These are phyloP conservation scores for Ataeniobius toweri DNA, from an alignment of 2,797 vertebrate species.

Conservation along the genomic window DNA sequence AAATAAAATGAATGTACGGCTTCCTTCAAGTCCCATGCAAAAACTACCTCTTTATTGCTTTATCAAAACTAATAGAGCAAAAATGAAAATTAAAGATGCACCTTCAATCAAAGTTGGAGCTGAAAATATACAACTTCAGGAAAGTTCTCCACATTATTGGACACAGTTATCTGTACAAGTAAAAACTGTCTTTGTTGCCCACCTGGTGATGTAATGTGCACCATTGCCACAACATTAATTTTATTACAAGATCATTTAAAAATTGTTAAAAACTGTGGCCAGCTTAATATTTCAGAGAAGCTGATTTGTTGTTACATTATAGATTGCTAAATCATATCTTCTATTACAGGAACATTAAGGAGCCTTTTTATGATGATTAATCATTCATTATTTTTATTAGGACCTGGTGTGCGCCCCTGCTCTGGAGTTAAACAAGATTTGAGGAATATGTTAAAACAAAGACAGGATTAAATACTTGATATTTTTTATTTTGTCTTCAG, in stretches of 20 bases:
- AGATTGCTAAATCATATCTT: too few relatives aligned
- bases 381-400: neutral
- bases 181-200: too few relatives aligned
- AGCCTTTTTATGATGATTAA: neutral
- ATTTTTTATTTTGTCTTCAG: neutral
- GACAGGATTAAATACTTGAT: neutral
- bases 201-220: neutral
- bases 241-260: neutral
- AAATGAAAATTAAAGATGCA: neutral
- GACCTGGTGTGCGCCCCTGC: neutral
- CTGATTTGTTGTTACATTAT: too few relatives aligned
- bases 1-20: slow-evolving; percentile 20
- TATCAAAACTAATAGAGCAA: neutral
- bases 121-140: neutral
- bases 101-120: neutral
- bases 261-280: neutral
- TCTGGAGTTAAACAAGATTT: neutral
- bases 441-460: neutral
- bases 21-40: slow-evolving; percentile 9
- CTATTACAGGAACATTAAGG: neutral
- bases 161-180: too few relatives aligned
- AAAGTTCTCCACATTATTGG: neutral
- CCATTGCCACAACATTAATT: neutral
- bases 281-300: too few relatives aligned
- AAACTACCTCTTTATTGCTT: neutral